A percentile compares a stretch with the other conserved stretches of the same genome.
These are phyloP conservation scores for Neoscelio sp. DNA, from an alignment of 2,888 invertebrate species.

Conservation along the genomic window DNA sequence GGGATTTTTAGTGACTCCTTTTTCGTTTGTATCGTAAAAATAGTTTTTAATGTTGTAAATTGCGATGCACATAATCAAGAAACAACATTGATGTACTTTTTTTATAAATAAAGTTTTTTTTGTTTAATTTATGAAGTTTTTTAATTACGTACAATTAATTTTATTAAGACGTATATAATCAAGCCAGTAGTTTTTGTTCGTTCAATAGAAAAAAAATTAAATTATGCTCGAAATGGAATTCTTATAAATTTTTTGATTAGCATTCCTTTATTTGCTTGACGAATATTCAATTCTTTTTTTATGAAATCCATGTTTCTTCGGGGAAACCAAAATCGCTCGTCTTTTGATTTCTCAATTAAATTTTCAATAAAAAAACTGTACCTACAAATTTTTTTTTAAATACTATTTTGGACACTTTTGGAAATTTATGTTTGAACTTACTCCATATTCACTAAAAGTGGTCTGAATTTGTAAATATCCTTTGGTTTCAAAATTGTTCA, in stretches of 20 bases:
- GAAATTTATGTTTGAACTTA: slow-evolving; percentile 67
- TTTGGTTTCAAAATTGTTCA: slow-evolving; percentile 69
- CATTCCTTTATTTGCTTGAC: slow-evolving; percentile 69
- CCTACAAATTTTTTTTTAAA: slow-evolving; percentile 66
- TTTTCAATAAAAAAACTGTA: slow-evolving; percentile 78
- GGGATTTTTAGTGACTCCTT: too few relatives aligned
- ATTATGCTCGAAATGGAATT: slow-evolving; percentile 69
- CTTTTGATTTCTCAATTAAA: slow-evolving; percentile 71
- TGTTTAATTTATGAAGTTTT: too few relatives aligned
- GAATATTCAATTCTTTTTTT: slow-evolving; percentile 72
- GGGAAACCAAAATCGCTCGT: slow-evolving; percentile 75
- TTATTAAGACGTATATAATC: too few relatives aligned
- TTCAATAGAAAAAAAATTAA: not conserved
- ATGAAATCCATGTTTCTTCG: slow-evolving; percentile 73
- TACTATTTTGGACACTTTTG: too few relatives aligned
- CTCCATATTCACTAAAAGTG: slow-evolving; percentile 79
- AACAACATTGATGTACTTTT: too few relatives aligned
- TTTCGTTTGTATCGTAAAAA: too few relatives aligned
- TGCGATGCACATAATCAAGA: too few relatives aligned
- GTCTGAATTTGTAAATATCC: slow-evolving; percentile 75
- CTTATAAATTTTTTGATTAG: slow-evolving; percentile 73
- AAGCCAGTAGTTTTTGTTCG: too few relatives aligned
- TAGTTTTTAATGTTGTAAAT: too few relatives aligned
- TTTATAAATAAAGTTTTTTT: too few relatives aligned
- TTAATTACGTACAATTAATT: too few relatives aligned